A percentile compares a stretch with the other conserved stretches of the same genome.
phyloP scores from a whole-genome alignment of 1,140 invertebrate genomes.

The Aphelenchoides avenae region DNA sequence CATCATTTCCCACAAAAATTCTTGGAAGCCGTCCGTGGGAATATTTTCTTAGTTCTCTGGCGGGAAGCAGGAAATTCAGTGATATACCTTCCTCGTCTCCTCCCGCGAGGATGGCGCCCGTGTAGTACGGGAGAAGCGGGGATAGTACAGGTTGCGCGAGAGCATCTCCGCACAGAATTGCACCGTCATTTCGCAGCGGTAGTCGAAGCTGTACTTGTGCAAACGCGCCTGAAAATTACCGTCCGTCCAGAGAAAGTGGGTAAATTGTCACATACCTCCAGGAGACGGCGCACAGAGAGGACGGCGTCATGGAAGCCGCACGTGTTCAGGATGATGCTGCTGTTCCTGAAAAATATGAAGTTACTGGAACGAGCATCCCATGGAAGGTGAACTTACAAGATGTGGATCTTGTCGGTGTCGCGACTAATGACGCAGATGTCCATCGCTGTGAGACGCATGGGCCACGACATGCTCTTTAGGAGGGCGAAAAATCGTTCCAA shows the following conservation, averaged over 20 bases:
- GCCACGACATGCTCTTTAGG: no score
- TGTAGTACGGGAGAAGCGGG: slow-evolving; percentile 96
- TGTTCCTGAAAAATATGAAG: slow-evolving; percentile 64
- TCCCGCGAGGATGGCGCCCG: slow-evolving; percentile 88
- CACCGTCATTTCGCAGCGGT: slow-evolving; percentile 86
- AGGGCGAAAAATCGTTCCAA: no score
- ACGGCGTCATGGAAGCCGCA: slow-evolving; percentile 96
- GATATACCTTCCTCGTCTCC: no score
- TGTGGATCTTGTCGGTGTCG: slow-evolving; percentile 67
- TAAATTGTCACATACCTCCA: slow-evolving; percentile 69
- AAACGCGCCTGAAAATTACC: slow-evolving; percentile 44
- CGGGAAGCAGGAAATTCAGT: no score
- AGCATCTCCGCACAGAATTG: slow-evolving; percentile 87
- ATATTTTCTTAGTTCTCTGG: no score
- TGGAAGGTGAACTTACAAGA: slow-evolving; percentile 59
- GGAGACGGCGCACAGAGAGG: slow-evolving; percentile 79
- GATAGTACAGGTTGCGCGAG: slow-evolving; percentile 89
- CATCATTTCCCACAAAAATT: no score
- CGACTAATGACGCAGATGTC: no score
- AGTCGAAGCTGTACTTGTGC: slow-evolving; percentile 78
- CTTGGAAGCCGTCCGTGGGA: no score
- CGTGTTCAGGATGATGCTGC: slow-evolving; percentile 77
- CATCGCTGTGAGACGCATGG: no score
- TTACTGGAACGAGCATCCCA: background rate
- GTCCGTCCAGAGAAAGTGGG: slow-evolving; percentile 2